Conservation (phyloP, 2,888 invertebrate genomes). For the Erpobdella octoculata region DNA sequence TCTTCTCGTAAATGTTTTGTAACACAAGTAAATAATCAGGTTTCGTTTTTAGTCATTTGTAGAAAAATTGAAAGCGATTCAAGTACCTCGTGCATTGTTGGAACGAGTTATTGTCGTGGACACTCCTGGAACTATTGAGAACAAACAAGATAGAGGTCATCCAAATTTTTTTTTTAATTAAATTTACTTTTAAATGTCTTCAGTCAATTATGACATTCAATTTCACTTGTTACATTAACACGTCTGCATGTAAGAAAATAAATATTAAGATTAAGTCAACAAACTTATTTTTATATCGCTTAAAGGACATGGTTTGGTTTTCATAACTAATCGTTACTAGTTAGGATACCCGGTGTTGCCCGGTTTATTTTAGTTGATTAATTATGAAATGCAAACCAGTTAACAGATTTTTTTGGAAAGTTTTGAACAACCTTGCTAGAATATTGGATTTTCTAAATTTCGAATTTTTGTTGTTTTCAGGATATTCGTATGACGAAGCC, state of each 20-base stretch:
- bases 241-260: background rate
- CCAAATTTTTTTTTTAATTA: background rate
- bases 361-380: background rate
- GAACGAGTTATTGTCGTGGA: slow-evolving; percentile 75
- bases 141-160: slow-evolving; percentile 67
- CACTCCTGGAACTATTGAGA: slow-evolving; percentile 85
- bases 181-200: background rate
- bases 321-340: too few relatives aligned
- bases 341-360: too few relatives aligned
- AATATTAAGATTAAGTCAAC: too few relatives aligned
- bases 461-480: slow-evolving; percentile 39
- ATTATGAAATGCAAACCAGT: background rate
- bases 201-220: too few relatives aligned
- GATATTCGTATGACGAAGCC: slow-evolving; percentile 89
- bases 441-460: too few relatives aligned
- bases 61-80: slow-evolving; percentile 40
- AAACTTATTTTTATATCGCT: too few relatives aligned
- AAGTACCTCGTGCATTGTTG: slow-evolving; percentile 38
- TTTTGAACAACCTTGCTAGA: too few relatives aligned
- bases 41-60: slow-evolving; percentile 47
- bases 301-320: too few relatives aligned
- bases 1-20: background rate
- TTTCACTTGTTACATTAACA: background rate
- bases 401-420: background rate
- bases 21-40: background rate